These are phyloP conservation scores for Enteromius radiatus DNA, from an alignment of 2,797 vertebrate genomes.

Conservation along the genomic window DNA sequence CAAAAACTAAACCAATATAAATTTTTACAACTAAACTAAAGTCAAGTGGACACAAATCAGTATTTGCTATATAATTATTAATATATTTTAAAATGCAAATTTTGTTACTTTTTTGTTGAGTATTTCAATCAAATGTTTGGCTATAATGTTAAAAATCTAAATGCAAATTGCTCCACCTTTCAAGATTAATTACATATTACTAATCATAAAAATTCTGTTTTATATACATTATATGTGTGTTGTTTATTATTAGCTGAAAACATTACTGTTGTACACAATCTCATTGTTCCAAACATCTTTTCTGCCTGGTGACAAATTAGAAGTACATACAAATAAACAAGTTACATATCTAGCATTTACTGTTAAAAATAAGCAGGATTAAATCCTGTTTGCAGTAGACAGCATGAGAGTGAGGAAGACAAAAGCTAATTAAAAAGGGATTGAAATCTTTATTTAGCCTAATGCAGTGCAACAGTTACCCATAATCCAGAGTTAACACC, in stretches of 20 bases:
- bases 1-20: too few relatives aligned
- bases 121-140: background rate
- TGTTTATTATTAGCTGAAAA: background rate
- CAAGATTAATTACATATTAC: background rate
- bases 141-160: background rate
- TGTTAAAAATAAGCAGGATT: constrained; percentile 55
- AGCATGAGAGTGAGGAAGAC: constrained; percentile 64
- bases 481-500: constrained; percentile 74
- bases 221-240: background rate
- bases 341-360: constrained; percentile 11
- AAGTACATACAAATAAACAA: constrained; percentile 35
- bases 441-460: constrained; percentile 83
- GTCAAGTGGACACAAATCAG: too few relatives aligned
- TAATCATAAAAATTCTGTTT: background rate
- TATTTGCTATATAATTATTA: too few relatives aligned
- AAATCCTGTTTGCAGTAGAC: constrained; percentile 65
- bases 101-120: background rate
- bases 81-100: background rate
- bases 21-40: too few relatives aligned
- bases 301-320: constrained; percentile 35
- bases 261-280: background rate
- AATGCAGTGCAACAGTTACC: constrained; percentile 71
- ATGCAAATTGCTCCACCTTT: background rate
- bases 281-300: background rate
- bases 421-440: constrained; percentile 79